Evolutionary conservation across 2,113 vertebrate genomes (phyloP), one percentile per base, ranked within the genome.

Genomic region (Rhynchopsitta pachyrhyncha): DNA sequence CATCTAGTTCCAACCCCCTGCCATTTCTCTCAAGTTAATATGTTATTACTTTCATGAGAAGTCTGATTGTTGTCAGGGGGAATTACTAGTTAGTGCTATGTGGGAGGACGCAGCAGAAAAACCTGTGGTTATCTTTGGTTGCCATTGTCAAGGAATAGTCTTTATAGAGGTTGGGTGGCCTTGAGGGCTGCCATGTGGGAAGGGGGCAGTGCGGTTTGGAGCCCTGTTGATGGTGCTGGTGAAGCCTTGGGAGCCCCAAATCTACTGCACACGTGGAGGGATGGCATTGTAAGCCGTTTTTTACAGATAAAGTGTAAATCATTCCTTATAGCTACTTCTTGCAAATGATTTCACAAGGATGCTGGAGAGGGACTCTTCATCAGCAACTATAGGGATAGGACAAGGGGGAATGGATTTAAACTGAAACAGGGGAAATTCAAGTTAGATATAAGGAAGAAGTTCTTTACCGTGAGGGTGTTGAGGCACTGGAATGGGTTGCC

Each of bases 11-110:
- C 44, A 44, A 18, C 44, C 44, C 8, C 18, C 44, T 44, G 44
- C 50, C 42, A 55, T 86, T 92, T 86, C 47, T 78, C 69, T 92
- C 66, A 86, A 37, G 83, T 86, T 83, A 88, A 67, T 83, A 37
- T 39, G 52, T 85, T 85, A 73, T 88, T 94, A 91, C 52, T 87
- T 81, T 69, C 81, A 85, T n/a, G 37, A 80, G 67, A 92, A 79
- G 57, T 47, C 66, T 73, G 44, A 79, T 69, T 82, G 52, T 82
- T 90, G 91, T 82, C 12, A 2, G 57, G 14, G 25, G 44, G 52
- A 86, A 79, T 91, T 91, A 77, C 70, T 94, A 57, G 62, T 73
- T 82, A 47, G 87, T 80, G 84, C 57, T 79, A 70, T 24, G 74
- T 79, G 62, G 86, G 89, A 82, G 15, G 47, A 85, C 20, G 8